These are phyloP conservation scores for Protonibea diacanthus DNA, from an alignment of 2,797 vertebrate species.

Conservation along the genomic window DNA sequence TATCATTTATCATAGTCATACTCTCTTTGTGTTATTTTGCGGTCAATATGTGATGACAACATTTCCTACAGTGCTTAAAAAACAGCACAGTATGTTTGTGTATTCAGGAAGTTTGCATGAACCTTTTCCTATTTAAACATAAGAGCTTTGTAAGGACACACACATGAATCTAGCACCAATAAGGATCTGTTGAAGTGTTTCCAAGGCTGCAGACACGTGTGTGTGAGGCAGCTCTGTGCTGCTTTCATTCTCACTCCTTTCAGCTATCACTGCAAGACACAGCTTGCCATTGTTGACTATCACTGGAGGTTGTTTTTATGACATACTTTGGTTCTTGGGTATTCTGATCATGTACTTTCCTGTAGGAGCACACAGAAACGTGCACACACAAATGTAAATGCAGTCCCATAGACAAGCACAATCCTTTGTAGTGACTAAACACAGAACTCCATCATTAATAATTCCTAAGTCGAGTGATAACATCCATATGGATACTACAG, in stretches of 20 bases:
- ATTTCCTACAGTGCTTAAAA: conserved; percentile 19
- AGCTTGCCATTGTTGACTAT: conserved; percentile 69
- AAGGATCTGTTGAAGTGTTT: conserved; percentile 58
- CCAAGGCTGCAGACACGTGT: conserved; percentile 67
- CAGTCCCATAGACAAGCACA: neutral
- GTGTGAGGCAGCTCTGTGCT: conserved; percentile 56
- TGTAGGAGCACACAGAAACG: conserved; percentile 32
- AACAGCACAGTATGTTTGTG: conserved; percentile 16
- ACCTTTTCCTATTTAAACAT: conserved; percentile 6
- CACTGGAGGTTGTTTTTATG: conserved; percentile 51
- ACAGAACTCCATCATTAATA: conserved; percentile 30
- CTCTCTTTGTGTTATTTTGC: neutral
- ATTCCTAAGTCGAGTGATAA: conserved; percentile 21
- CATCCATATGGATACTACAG: conserved; percentile 5
- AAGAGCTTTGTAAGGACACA: conserved; percentile 33
- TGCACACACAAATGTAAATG: neutral
- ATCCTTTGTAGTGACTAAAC: conserved; percentile 24
- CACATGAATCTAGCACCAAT: conserved; percentile 52
- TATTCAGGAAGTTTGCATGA: conserved; percentile 14
- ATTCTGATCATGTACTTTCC: conserved; percentile 70
- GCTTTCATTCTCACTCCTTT: conserved; percentile 42
- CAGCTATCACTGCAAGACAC: conserved; percentile 67
- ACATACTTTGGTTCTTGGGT: conserved; percentile 47
- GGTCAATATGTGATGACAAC: conserved; percentile 14
- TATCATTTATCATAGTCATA: too few relatives aligned